Evolutionary conservation across 2,888 invertebrate genomes (phyloP).

Genomic region (Schrankia costaestrigalis): DNA sequence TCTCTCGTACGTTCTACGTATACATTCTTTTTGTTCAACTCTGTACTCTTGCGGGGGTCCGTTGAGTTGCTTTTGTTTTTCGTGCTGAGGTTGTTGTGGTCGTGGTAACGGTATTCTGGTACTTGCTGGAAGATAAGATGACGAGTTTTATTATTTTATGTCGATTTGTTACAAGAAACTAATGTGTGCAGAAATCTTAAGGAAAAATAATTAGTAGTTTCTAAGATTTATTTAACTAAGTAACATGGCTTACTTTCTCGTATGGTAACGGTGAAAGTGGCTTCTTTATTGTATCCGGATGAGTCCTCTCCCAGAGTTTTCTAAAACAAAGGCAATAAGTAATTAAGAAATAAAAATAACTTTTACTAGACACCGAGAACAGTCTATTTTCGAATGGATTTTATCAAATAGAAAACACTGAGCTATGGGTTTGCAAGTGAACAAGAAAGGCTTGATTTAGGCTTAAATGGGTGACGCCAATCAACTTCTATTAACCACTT

Average conservation of each 20-base stretch:
- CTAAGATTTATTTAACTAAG: background rate
- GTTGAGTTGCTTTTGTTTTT: slow-evolving; percentile 65
- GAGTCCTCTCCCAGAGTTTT: slow-evolving; percentile 69
- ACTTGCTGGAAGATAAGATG: slow-evolving; percentile 38
- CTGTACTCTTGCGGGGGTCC: slow-evolving; percentile 44
- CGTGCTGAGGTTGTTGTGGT: slow-evolving; percentile 74
- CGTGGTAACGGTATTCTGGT: slow-evolving; percentile 71
- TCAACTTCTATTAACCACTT: background rate
- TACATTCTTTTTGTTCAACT: slow-evolving; percentile 50
- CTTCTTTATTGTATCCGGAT: slow-evolving; percentile 66
- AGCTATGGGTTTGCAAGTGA: too few relatives aligned
- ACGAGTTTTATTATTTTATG: too few relatives aligned
- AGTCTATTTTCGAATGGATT: too few relatives aligned
- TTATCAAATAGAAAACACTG: too few relatives aligned
- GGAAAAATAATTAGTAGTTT: background rate
- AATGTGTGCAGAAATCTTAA: too few relatives aligned
- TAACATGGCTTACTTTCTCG: slow-evolving; percentile 63
- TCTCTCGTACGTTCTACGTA: slow-evolving; percentile 49
- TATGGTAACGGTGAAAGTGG: slow-evolving; percentile 57
- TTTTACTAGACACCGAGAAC: too few relatives aligned
- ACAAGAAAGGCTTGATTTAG: too few relatives aligned
- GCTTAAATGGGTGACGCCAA: too few relatives aligned
- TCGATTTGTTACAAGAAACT: too few relatives aligned
- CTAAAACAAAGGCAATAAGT: slow-evolving; percentile 35
- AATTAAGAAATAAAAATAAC: background rate